Evolutionary conservation across 2,797 vertebrate genomes (phyloP), one percentile per base, ranked within the genome.

Genomic region (Pagetopsis macropterus): DNA sequence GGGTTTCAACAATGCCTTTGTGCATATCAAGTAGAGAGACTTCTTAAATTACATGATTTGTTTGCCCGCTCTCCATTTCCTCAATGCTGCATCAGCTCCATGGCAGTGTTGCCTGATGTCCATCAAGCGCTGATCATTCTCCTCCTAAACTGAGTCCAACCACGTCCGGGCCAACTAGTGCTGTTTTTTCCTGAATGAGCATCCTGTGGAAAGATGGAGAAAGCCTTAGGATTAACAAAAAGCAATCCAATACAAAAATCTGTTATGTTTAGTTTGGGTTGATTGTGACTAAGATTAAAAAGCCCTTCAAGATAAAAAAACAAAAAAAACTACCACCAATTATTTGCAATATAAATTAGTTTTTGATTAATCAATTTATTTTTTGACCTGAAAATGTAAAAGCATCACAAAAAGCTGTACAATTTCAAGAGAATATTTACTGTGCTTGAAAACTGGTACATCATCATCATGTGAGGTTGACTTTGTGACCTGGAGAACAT

Each of bases 131-230:
- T 16, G 37, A 81, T 83, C 78, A 23, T 43, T 64, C 60, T 73
- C 76, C 43, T 62, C 46, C 45, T 49, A 52, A 12, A 70, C 70
- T 61, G 60, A 58, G 41, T 85, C 77, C 63, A 71, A 63, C 50
- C 72, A 51, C 19, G 7, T 49, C n/a, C 44, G 73, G 51, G 83
- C 65, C 72, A 69, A 65, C 83, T 94, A 95, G 89, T 95, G 95
- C 82, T 95, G 95, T 93, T 95, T 95, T 85, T 93, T 94, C 85
- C 95, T 94, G 91, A 95, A 95, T 3, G 95, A 95, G 81, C 95
- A 95, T 78, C 94, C 95, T 95, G 52, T 33, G 8, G 9, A 70
- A 31, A 82, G 17, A 67, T 5, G 7, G 51, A n/a, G 9, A 56
- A 40, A 40, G 3, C 66, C 0, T 0, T 46, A 40, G 57, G 15